Evolutionary conservation across 2,797 vertebrate species (phyloP), one percentile per base, ranked within the genome.

Genomic region (Spea hammondii): DNA sequence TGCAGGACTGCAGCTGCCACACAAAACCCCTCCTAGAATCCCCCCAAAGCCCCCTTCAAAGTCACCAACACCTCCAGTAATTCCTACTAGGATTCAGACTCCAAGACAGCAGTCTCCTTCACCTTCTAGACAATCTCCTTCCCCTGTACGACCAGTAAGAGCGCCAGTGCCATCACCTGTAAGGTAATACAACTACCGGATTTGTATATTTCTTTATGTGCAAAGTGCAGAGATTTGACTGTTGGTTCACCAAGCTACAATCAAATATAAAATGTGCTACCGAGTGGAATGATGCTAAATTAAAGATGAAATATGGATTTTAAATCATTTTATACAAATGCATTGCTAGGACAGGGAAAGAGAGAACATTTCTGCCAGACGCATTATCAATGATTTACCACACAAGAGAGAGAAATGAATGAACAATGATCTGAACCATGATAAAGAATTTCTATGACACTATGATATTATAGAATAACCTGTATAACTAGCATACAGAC

Each of bases 1-100:
- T 46, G 68, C 92, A 51, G 88, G 93, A 84, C 93, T 96, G 79
- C 94, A 96, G 78, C 85, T 98, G 87, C 93, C 94, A 59, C 96
- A 98, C 84, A 99, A 97, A 86, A 94, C 96, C 72, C 97, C 97
- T 49, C 97, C 97, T n/a, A 89, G 97, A 83, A 95, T 98, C 84
- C 95, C 95, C 74, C 97, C 97, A 0, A 96, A 95, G 85, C 96
- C 97, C 1, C 92, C 94, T 54, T 98, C 97, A 55, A 96, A 89
- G 84, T 99, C 97, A 60, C 97, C 97, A 5, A 93, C 94, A 1
- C 93, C 91, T 0, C 90, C 95, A 0, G 89, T 95, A 76, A 87
- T 90, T 6, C 54, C 93, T 62, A 88, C 94, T 83, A 98, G 93
- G 90, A 88, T 93, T 82, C 88, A 95, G 6, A 88, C 90, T 84